Evolutionary conservation across 92 coral and sea anemone genomes (phyloP), one percentile per base, ranked within the genome.

Genomic region (Epizoanthus illoricatus): DNA sequence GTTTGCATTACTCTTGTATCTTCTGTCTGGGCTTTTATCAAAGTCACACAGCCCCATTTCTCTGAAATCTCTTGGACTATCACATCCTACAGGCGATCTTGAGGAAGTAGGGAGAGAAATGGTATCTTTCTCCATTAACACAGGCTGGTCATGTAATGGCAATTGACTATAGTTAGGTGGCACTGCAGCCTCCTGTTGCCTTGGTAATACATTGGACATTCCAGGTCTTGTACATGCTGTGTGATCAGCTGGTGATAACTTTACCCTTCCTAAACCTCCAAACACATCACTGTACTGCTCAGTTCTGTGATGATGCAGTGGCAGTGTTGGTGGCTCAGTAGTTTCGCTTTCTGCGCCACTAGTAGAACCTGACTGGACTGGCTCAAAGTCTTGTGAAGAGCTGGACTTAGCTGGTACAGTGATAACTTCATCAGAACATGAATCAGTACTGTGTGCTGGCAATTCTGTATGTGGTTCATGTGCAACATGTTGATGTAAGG

Each of bases 41-140:
- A 68, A 68, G 18, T 68, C 73, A 16, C 73, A 68, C 18, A 68
- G 19, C 10, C 73, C 73, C 73, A 68, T 68, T 68, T 17, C 73
- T 39, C 47, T 68, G 42, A 68, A 68, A 18, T 68, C 73, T 68
- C 73, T 68, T 39, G 0, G 73, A 68, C 3, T 16, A 68, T 68
- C 52, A 68, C 73, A 5, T 39, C 16, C 21, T 10, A 36, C 11
- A 68, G 73, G n/a, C n/a, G 52, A 43, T 36, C 19, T 68, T 15
- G 10, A 39, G 45, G 73, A 18, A 40, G 20, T 13, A 15, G 10
- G 47, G 12, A n/a, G 23, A 68, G 23, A 39, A 16, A 0, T 36
- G n/a, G 17, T 40, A 39, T 68, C 73, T 39, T 68, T 15, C 1
- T 16, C n/a, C 45, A 4, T 21, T 16, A 43, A 15, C 5, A 28